Evolutionary conservation across 2,797 vertebrate genomes (phyloP), one percentile per base, ranked within the genome.

Genomic region (Uromys caudimaculatus): DNA sequence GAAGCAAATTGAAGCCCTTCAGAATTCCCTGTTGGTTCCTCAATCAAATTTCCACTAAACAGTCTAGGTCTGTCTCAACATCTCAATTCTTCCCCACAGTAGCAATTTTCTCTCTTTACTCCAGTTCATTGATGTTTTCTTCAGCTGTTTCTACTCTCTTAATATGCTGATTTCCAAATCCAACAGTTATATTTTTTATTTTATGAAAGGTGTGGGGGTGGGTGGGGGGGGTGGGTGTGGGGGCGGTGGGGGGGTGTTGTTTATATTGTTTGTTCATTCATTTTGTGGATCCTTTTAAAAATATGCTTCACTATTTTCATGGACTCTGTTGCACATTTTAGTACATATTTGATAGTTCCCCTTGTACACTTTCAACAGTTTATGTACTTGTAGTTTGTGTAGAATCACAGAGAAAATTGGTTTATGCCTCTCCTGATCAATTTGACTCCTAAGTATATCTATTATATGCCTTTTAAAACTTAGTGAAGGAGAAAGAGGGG

Each of bases 151-250:
- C 67, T 11, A 41, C 12, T 79, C n/a, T 84, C n/a, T 71, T 47
- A 44, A 32, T 54, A 64, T 35, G 52, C 24, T 73, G 44, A 96
- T 87, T 89, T 94, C 90, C 56, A 91, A 54, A 5, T 89, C 92
- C 35, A 89, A 73, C 6, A 89, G 38, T 58, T 93, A 24, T 19
- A 81, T 47, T 73, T 95, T 95, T 91, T 77, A 84, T 85, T 67
- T 77, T 82, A 27, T 90, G 52, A 90, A 87, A 69, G 16, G 0
- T 58, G 21, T 47, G 60, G n/a, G n/a, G n/a, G n/a, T n/a, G n/a
- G n/a, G n/a, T n/a, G n/a, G n/a, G n/a, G n/a, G n/a, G n/a, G n/a
- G n/a, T n/a, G n/a, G n/a, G n/a, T n/a, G n/a, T n/a, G n/a, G n/a
- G n/a, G n/a, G n/a, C n/a, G n/a, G n/a, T 35, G 3, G 6, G 50